These are phyloP conservation scores for Drosophila limbata DNA, from an alignment of 2,888 invertebrate species.

Conservation along the genomic window DNA sequence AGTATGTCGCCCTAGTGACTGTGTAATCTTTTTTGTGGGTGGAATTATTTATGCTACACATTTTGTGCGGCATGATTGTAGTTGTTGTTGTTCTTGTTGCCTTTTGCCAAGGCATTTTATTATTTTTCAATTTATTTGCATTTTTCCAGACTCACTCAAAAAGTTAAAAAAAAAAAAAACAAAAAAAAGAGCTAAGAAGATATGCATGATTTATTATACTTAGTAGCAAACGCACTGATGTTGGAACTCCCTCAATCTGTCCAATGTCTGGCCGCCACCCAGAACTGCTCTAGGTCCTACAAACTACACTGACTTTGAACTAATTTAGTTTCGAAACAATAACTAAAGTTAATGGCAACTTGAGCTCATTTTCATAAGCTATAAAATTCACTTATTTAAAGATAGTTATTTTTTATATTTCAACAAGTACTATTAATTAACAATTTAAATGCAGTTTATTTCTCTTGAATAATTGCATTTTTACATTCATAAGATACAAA, in stretches of 20 bases:
- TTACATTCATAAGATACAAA: too few species aligned
- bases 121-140: conserved; percentile 76
- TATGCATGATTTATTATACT: conserved; percentile 55
- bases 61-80: conserved; percentile 48
- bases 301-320: conserved; percentile 2
- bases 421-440: background rate
- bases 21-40: conserved; percentile 81
- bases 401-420: too few species aligned
- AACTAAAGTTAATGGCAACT: background rate
- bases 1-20: conserved; percentile 79
- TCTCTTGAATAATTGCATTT: too few species aligned
- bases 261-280: conserved; percentile 9
- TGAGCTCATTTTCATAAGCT: background rate
- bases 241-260: conserved; percentile 20
- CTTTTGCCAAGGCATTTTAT: conserved; percentile 60
- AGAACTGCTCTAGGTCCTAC: background rate
- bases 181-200: conserved; percentile 23
- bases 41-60: conserved; percentile 82
- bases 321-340: background rate
- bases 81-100: conserved; percentile 24
- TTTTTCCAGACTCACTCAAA: conserved; percentile 43
- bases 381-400: too few species aligned
- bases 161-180: conserved; percentile 21
- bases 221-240: conserved; percentile 26
- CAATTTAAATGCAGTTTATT: background rate